Evolutionary conservation across 2,113 vertebrate species (phyloP).

Genomic region (Oreotrochilus melanogaster): DNA sequence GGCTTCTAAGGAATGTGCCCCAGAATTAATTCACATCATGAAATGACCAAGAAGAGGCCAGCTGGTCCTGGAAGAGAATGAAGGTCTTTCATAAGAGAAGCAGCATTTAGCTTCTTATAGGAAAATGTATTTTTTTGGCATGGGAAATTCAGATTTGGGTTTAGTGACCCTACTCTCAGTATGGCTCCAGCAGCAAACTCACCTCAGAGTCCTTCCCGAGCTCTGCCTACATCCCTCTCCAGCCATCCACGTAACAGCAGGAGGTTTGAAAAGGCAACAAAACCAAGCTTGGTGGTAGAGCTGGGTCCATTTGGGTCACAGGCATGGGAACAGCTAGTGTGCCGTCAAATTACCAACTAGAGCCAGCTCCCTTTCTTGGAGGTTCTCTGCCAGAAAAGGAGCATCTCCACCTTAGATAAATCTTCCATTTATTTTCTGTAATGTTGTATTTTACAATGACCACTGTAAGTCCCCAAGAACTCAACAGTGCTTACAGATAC

Average conservation of each 20-base stretch:
- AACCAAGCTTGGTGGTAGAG: not conserved
- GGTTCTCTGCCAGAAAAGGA: not conserved
- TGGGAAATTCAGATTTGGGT: not conserved
- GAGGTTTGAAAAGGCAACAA: not conserved
- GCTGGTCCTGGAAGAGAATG: not conserved
- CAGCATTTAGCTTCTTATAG: not conserved
- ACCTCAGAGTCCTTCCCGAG: not conserved
- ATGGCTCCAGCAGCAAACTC: not conserved
- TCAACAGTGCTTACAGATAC: not conserved
- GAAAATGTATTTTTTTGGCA: not conserved
- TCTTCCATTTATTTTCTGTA: not conserved
- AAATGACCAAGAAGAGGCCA: not conserved
- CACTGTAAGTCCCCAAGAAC: not conserved
- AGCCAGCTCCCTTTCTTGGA: not conserved
- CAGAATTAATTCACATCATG: not conserved
- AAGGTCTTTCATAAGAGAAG: not conserved
- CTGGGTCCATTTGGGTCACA: fast-evolving
- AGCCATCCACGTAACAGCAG: not conserved
- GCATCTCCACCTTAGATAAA: not conserved
- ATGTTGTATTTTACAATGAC: not conserved
- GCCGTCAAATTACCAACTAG: not conserved
- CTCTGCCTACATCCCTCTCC: not conserved
- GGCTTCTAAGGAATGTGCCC: not conserved
- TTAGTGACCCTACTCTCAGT: not conserved
- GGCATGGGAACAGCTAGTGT: not conserved